Conservation (phyloP, 1,140 invertebrate genomes). For the Leptestheria dahalacensis region DNA sequence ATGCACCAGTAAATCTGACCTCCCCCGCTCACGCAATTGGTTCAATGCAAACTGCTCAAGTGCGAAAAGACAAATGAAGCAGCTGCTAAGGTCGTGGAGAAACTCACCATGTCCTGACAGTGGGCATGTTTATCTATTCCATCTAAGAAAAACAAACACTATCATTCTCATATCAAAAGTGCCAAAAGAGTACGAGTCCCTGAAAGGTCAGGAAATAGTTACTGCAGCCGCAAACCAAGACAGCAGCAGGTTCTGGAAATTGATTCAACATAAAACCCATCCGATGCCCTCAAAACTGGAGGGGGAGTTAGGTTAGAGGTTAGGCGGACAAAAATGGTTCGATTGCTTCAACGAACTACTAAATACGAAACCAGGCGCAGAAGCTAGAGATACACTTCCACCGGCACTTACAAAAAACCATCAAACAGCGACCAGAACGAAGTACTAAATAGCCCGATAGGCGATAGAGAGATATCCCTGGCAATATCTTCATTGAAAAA, state of each 20-base stretch:
- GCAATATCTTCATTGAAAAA: neutral
- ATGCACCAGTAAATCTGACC: too few relatives aligned
- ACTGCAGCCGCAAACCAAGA: neutral
- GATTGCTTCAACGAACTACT: neutral
- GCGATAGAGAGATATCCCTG: neutral
- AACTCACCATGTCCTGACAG: too few relatives aligned
- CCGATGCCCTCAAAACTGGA: neutral
- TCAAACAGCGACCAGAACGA: neutral
- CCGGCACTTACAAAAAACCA: neutral
- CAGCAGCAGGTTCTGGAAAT: neutral
- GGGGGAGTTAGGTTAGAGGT: neutral
- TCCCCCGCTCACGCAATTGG: too few relatives aligned
- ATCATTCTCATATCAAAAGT: neutral
- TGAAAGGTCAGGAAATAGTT: neutral
- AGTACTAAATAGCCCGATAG: neutral
- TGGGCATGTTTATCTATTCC: too few relatives aligned
- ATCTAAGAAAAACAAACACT: neutral
- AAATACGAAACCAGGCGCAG: neutral
- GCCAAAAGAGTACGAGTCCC: neutral
- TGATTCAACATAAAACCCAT: neutral
- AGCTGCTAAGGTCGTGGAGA: too few relatives aligned
- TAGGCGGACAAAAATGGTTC: too few relatives aligned
- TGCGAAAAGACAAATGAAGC: too few relatives aligned
- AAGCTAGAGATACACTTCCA: neutral
- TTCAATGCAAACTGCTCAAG: too few relatives aligned